Percentiles rank a stretch among this genome's conserved stretches.
Evolutionary conservation across 2,797 vertebrate species (phyloP).

Genomic region (Neoniphon sammara): DNA sequence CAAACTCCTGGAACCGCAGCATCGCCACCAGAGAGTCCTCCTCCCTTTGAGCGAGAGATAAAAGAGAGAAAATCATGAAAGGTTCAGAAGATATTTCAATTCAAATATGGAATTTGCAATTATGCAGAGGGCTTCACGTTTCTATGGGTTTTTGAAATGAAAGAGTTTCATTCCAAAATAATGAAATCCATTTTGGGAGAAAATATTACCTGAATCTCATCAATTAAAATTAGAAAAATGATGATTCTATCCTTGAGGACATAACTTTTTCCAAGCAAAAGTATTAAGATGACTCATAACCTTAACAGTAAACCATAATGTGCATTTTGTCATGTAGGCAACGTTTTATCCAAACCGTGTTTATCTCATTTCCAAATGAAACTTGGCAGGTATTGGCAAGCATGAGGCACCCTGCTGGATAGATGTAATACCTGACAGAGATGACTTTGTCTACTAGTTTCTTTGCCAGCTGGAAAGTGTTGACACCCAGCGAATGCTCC

Average conservation of each 20-base stretch:
- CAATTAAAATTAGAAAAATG: background rate
- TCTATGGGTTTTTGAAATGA: background rate
- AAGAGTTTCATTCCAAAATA: background rate
- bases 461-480: slow-evolving; percentile 87
- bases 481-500: slow-evolving; percentile 84
- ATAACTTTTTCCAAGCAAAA: background rate
- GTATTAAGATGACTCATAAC: background rate
- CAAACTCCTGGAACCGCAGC: slow-evolving; percentile 91
- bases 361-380: background rate
- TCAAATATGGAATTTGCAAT: background rate
- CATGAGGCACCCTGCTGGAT: background rate
- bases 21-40: slow-evolving; percentile 88
- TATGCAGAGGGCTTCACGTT: background rate
- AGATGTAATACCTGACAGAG: slow-evolving; percentile 84
- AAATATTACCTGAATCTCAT: background rate
- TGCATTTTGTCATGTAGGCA: no score
- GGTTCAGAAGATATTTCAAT: background rate
- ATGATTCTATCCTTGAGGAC: background rate
- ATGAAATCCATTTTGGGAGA: background rate
- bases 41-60: slow-evolving; percentile 75
- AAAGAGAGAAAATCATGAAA: background rate
- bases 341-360: background rate
- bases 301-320: no score
- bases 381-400: no score
- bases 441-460: slow-evolving; percentile 90